Base-by-base conservation (phyloP, 2,113 vertebrate species). In the Opisthocomus hoazin region DNA sequence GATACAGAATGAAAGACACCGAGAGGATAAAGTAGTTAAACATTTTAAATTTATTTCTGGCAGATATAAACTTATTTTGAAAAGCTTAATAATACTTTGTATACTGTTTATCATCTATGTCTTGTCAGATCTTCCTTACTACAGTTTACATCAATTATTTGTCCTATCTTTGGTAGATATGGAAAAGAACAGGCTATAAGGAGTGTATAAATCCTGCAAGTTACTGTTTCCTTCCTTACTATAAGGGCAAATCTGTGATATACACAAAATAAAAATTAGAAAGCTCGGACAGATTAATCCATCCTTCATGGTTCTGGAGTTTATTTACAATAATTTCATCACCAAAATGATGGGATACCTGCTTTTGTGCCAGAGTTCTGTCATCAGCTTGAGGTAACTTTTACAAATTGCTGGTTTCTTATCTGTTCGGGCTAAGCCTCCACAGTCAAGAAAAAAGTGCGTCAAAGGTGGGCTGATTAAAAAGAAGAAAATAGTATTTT, bases 341-440 rank as follows among this genome's bases (percentile, higher is more conserved):
- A 87, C 37, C 57, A 69, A 39, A 91, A 56, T 39, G 19, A 66
- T 71, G 79, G 87, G 54, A 45, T 91, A 99, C 99, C 99, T 99
- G 98, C 98, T 99, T 97, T 99, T 99, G 98, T 99, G 99, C 99
- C 99, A 99, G 32, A 99, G 98, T 87, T 99, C 99, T 12, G 98
- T 98, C 96, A 99, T 99, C 23, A 99, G 98, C 94, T 99, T 99
- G 97, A 99, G 99, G 95, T 99, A 99, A 98, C 99, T 99, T 98
- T 99, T 99, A 97, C 99, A 99, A 90, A 99, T 99, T 10, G 99
- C 99, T 1, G 99, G 99, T 97, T 99, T 99, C 98, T 99, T 99
- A 97, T 99, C 99, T 10, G 99, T 99, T 93, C 98, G 98, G 65
- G 99, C 99, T 93, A 99, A 97, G 89, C 98, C 98, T 39, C 99